Base-by-base conservation (phyloP, 2,113 vertebrate genomes). In the Myrmecophaga tridactyla region DNA sequence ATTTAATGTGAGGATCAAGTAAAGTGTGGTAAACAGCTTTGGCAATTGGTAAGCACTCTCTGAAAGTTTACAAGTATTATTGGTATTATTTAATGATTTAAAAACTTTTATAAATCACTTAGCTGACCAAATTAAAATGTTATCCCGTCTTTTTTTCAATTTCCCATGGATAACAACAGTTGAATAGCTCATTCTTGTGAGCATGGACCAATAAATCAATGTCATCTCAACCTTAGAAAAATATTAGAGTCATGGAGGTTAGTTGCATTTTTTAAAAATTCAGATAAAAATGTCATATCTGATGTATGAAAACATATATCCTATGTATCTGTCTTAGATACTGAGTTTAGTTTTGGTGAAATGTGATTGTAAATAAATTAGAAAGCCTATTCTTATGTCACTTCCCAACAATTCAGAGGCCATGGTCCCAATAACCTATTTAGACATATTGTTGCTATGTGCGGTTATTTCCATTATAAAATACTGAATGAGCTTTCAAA, bases 321-420 rank as follows among this genome's bases (percentile, higher is more conserved):
- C 69, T 78, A 12, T 1, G 7, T 23, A 1, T 43, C 48, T 51
- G 36, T 39, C n/a, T 25, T 31, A 9, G 39, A 29, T 27, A 53
- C 0, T 43, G 29, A 11, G 10, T 63, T 23, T 27, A 67, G 34
- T 69, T 77, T 84, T 63, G 48, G 4, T 31, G 25, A 89, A 41
- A 78, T 9, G 13, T 73, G 60, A 46, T 4, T 34, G 34, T 11
- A 86, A 62, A 86, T 8, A 86, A 89, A 43, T 60, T 15, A 39
- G 72, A 87, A 90, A 77, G 77, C 8, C 51, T 36, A 0, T 41
- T 51, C 58, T 20, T 89, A 65, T 43, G 13, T 43, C 86, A 17
- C 70, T 84, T 75, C 89, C 65, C 53, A 39, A 94, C 72, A 53
- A 53, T 41, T 95, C 69, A 93, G 62, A 92, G 21, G 36, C 90